Evolutionary conservation across 2,888 invertebrate species (phyloP), one percentile per base, ranked within the genome.

Genomic region (Heterodera filipjevi): DNA sequence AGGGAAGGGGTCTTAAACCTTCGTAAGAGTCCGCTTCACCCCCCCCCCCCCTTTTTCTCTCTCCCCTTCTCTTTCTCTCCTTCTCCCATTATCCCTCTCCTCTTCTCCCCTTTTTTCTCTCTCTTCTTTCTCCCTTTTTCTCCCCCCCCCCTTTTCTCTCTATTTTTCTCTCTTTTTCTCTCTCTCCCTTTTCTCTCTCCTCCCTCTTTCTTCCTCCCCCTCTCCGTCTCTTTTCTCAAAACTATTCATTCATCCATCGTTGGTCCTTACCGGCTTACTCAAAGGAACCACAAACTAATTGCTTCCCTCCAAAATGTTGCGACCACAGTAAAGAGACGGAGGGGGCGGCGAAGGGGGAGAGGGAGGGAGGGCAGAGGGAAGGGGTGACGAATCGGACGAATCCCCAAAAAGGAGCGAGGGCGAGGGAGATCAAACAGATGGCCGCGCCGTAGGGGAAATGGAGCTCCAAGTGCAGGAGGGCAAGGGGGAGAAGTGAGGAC

Each of bases 241-340:
- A 39, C n/a, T 1, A n/a, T n/a, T 27, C 59, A 2, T 22, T 6
- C 2, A 10, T 27, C 59, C 59, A 59, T 59, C 59, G 27, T 8
- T 59, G 1, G 59, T 59, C 59, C 59, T 59, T 27, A 59, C 27
- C 59, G 59, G 59, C n/a, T 59, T 59, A n/a, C 59, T 59, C 59
- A 59, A 59, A 59, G 27, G 59, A 6, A 59, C 6, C n/a, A 59
- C 59, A n/a, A n/a, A 59, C 59, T 59, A 59, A 59, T 59, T 59
- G 59, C 59, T 59, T 59, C 59, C 22, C 53, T 22, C n/a, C 59
- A 59, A 59, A 59, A 59, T 59, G 59, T 59, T 59, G 59, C 59
- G 59, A 5, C 27, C 2, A 19, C 49, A 27, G 22, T 19, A 27
- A 10, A 27, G 59, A 27, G 59, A n/a, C n/a, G n/a, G 59, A 27